Conservation (phyloP, 2,113 vertebrate species). For the Synchiropus splendidus region DNA sequence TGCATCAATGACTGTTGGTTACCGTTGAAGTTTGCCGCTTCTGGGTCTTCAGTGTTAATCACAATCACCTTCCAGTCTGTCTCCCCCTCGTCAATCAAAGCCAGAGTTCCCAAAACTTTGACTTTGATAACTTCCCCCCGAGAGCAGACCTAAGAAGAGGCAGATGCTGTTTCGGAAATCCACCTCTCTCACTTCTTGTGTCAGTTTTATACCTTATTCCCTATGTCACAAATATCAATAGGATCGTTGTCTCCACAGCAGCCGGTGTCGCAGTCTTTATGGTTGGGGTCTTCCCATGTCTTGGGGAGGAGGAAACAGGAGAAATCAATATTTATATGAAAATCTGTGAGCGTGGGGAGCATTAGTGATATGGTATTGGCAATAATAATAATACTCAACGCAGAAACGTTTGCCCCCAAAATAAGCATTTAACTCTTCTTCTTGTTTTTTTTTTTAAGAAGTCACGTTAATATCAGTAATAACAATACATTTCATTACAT, state of each 20-base stretch:
- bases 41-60: constrained; percentile 83
- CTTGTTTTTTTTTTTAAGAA: no score
- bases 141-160: constrained; percentile 70
- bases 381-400: no score
- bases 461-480: no score
- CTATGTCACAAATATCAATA: constrained; percentile 92
- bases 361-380: no score
- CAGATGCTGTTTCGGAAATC: neutral
- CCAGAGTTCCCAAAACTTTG: constrained; percentile 85
- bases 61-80: constrained; percentile 97
- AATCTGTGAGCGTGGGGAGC: no score
- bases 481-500: no score
- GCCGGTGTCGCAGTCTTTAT: constrained; percentile 71
- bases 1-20: neutral
- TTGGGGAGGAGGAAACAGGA: constrained; percentile 32
- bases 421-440: no score
- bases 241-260: constrained; percentile 93
- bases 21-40: constrained; percentile 77
- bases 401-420: no score
- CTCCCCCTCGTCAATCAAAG: constrained; percentile 87
- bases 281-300: constrained; percentile 94
- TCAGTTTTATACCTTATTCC: constrained; percentile 72
- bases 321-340: no score
- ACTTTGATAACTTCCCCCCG: constrained; percentile 83
- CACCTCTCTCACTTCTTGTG: neutral